These are phyloP conservation scores for Ectropis grisescens DNA, from an alignment of 1,140 invertebrate species.

Conservation along the genomic window DNA sequence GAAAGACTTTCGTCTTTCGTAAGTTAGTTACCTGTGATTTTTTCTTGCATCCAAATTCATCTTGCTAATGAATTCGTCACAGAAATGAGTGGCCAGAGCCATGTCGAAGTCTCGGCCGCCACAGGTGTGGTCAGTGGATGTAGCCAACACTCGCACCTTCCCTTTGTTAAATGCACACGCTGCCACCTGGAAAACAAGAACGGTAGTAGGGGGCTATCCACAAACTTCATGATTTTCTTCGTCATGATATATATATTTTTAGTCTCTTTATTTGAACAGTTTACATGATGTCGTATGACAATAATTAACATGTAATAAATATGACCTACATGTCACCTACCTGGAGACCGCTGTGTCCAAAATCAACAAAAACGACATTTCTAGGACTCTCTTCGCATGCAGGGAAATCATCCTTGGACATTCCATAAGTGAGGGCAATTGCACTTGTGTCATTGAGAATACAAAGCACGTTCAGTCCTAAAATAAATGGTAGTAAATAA, in stretches of 20 bases:
- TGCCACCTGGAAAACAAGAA: conserved; percentile 87
- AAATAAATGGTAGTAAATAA: too few species aligned
- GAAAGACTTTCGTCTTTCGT: too few species aligned
- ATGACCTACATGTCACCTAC: conserved; percentile 69
- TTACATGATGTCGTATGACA: too few species aligned
- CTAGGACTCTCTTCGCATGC: conserved; percentile 86
- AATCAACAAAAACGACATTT: conserved; percentile 94
- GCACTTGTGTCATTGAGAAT: conserved; percentile 98
- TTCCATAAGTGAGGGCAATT: conserved; percentile 94
- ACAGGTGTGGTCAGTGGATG: conserved; percentile 83
- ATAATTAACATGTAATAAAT: too few species aligned
- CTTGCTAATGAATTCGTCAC: conserved; percentile 87
- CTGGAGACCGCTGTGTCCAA: conserved; percentile 90
- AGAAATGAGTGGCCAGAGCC: conserved; percentile 89
- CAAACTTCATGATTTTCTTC: too few species aligned
- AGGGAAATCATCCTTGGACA: conserved; percentile 97
- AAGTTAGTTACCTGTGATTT: conserved; percentile 80
- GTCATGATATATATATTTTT: too few species aligned
- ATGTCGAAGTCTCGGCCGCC: conserved; percentile 95
- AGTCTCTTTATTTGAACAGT: too few species aligned
- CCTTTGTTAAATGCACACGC: conserved; percentile 95
- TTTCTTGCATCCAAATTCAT: conserved; percentile 89
- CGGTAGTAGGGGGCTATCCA: too few species aligned
- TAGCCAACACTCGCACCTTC: conserved; percentile 92
- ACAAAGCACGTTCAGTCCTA: conserved; percentile 92